Base-by-base conservation (phyloP, 2,888 invertebrate genomes). In the Melinaea menophilus region DNA sequence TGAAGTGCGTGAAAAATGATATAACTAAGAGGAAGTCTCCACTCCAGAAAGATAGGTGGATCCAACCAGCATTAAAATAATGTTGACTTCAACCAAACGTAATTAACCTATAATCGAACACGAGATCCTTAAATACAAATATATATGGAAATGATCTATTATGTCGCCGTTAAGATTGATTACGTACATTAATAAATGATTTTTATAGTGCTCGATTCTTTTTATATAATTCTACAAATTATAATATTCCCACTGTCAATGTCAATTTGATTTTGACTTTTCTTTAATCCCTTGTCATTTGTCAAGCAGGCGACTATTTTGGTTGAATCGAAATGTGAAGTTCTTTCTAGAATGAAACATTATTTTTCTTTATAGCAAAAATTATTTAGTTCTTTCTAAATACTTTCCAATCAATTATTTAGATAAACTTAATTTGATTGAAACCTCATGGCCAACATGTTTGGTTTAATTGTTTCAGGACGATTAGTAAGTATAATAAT, bases 381-480 rank as follows among this genome's bases (percentile, higher is more conserved):
- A 51, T 64, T 45, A 58, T 46, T 37, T 47, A 7, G 41, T 41
- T 41, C 7, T 41, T 13, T 22, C 11, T 33, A 51, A 59, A 54
- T 31, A 35, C 33, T 51, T 48, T 63, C 31, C 9, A 54, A 45
- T 41, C 37, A 35, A 59, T 33, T 41, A 59, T 54, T 33, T 51
- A 54, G 5, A 11, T 56, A 31, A 12, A 56, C 13, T 62, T n/a
- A 47, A 55, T 61, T 58, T 37, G 12, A 33, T 37, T n/a, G 55
- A 22, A 56, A 31, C 22, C 37, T 48, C 62, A 70, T 67, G 71
- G 64, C 62, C 57, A 79, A 70, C 63, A 93, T 95, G 93, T 94
- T 95, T 81, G 95, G 95, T n/a, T 83, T 95, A 68, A 93, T 95
- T 64, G 94, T 94, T 31, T 94, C 95, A 47, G 95, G 95, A 62